Evolutionary conservation across 2,797 vertebrate genomes (phyloP).

Genomic region (Crenuchus spilurus): DNA sequence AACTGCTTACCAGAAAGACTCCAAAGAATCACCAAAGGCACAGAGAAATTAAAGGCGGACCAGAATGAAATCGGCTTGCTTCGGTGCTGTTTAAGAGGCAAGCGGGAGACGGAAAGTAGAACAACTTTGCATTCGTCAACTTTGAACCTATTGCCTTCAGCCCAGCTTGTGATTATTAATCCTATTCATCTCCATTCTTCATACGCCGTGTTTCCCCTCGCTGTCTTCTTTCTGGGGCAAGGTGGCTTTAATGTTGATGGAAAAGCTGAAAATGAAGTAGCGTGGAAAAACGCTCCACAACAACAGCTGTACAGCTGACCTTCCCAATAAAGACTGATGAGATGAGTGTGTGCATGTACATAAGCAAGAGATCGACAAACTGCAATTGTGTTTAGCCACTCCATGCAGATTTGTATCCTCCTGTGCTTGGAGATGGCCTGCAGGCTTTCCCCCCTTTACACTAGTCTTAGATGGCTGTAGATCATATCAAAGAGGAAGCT

Average conservation of each 20-base stretch:
- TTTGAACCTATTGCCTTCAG: slow-evolving; percentile 43
- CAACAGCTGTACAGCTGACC: slow-evolving; percentile 73
- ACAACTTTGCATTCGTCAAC: slow-evolving; percentile 23
- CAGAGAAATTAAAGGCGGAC: not conserved
- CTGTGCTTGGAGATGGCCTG: slow-evolving; percentile 23
- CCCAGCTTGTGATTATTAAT: slow-evolving; percentile 68
- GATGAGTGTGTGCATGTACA: slow-evolving; percentile 4
- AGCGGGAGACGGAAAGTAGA: slow-evolving; percentile 24
- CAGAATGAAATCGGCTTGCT: slow-evolving; percentile 13
- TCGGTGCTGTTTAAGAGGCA: not conserved
- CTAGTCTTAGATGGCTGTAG: not conserved
- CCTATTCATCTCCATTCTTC: slow-evolving; percentile 81
- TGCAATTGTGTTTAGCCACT: not conserved
- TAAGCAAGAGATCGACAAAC: not conserved
- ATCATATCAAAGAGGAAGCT: not conserved
- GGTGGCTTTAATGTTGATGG: slow-evolving; percentile 73
- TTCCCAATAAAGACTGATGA: slow-evolving; percentile 78
- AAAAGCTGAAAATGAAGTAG: slow-evolving; percentile 73
- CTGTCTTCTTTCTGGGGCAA: slow-evolving; percentile 51
- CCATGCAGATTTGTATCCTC: slow-evolving; percentile 1
- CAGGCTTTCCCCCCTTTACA: slow-evolving; percentile 20
- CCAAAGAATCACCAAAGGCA: slow-evolving; percentile 14
- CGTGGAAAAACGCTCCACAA: slow-evolving; percentile 69
- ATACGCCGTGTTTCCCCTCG: slow-evolving; percentile 54
- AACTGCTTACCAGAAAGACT: slow-evolving; percentile 18